Base-by-base conservation (phyloP, 2,888 invertebrate species). In the Habroteleia sp. region DNA sequence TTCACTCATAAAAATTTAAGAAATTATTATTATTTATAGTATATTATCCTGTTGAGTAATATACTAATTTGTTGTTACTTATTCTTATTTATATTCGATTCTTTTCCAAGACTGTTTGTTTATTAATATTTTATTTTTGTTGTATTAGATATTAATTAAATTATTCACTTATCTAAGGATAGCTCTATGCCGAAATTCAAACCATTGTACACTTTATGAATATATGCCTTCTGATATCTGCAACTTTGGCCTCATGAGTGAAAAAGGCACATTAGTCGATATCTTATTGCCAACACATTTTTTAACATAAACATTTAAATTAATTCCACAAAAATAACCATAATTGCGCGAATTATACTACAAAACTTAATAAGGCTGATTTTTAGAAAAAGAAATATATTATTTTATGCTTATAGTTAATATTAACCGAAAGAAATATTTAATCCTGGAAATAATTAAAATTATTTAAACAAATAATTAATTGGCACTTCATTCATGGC, bases 251-350 rank as follows among this genome's bases (percentile, higher is more conserved):
- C 69, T 69, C 54, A 6, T 27, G 42, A 54, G 14, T 62, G 46
- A 46, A 39, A 62, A 71, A 71, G 71, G 71, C 71, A 71, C 71
- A 41, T 62, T 33, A 37, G 60, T 48, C 48, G 54, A 52, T 52
- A 41, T 62, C 6, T 39, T 48, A 62, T 42, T 54, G 39, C 52
- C 52, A 48, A 60, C 44, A 42, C n/a, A 50, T 37, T 31, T 39
- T 13, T n/a, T 29, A 4, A 3, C 4, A 20, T 3, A 20, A 20
- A 20, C 20, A 20, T 20, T 20, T n/a, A n/a, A n/a, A n/a, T n/a
- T n/a, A n/a, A n/a, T n/a, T n/a, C n/a, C n/a, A n/a, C n/a, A n/a
- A n/a, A n/a, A n/a, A n/a, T n/a, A n/a, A n/a, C n/a, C n/a, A n/a
- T n/a, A n/a, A n/a, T n/a, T n/a, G n/a, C n/a, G n/a, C n/a, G n/a